These are phyloP conservation scores for Megaleporinus macrocephalus DNA, from an alignment of 2,113 vertebrate genomes.

Conservation along the genomic window DNA sequence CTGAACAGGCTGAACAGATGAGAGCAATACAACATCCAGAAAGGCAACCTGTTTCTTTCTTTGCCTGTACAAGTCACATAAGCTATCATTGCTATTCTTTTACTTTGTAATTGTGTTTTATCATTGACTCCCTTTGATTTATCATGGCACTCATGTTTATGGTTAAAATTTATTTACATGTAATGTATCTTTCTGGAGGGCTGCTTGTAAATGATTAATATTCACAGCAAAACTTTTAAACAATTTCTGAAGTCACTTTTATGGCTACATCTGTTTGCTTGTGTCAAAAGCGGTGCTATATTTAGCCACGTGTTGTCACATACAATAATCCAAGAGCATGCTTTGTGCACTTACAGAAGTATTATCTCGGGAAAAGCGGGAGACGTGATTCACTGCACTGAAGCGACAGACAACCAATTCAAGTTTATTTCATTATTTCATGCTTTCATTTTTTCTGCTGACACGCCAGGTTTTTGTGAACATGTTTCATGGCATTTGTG, in stretches of 20 bases:
- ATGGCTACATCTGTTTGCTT: slow-evolving; percentile 6
- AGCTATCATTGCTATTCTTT: too few relatives aligned
- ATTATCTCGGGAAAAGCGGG: not conserved
- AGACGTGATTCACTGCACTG: slow-evolving; percentile 24
- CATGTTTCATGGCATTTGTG: slow-evolving; percentile 1
- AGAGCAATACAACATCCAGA: too few relatives aligned
- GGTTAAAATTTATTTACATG: not conserved
- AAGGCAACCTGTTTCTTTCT: too few relatives aligned
- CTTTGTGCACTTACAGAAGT: slow-evolving; percentile 20
- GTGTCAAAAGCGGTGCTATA: not conserved
- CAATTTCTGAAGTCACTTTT: not conserved
- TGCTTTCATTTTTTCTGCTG: slow-evolving; percentile 24
- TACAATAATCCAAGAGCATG: slow-evolving; percentile 1
- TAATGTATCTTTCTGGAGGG: too few relatives aligned
- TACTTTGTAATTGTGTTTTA: not conserved
- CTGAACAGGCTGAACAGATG: too few relatives aligned
- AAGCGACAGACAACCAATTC: not conserved
- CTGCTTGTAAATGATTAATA: too few relatives aligned
- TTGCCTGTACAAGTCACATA: too few relatives aligned
- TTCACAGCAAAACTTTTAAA: slow-evolving; percentile 12
- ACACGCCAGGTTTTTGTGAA: slow-evolving; percentile 10
- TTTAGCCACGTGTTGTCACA: slow-evolving; percentile 16
- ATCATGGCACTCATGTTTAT: not conserved
- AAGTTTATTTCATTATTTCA: slow-evolving; percentile 26
- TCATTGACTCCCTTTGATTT: not conserved